Base-by-base conservation (phyloP, 2,888 invertebrate species). In the Ormyrus nitidulus region DNA sequence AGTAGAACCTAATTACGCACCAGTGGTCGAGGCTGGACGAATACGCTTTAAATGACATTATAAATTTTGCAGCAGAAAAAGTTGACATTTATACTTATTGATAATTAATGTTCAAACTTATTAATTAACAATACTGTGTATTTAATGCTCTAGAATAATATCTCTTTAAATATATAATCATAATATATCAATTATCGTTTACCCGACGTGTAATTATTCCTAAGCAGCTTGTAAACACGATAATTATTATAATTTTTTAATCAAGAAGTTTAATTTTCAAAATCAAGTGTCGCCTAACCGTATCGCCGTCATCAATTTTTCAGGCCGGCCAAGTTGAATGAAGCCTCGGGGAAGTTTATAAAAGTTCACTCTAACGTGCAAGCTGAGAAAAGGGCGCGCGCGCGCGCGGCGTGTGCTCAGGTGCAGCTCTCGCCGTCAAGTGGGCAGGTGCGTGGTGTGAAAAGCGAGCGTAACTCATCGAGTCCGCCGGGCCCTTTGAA, bases 391-490 rank as follows among this genome's bases (percentile, higher is more conserved):
- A 59, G 19, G 11, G 46, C 9, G 10, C 54, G 48, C 5, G 34
- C 19, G 51, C 5, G 62, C 34, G 49, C 49, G 10, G 19, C 1
- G 44, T 65, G 49, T 5, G 5, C 13, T 34, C 34, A 34, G 34
- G 34, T 34, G 34, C 48, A 72, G 9, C 9, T 1, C 51, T 51
- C 5, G 5, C 4, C 8, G 34, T 44, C 44, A 44, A 69, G 62
- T 48, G 11, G 56, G 64, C 6, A 13, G 48, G 62, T 56, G 49
- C 62, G 34, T 4, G 62, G 76, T 6, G 56, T 69, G 73, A 78
- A 78, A 78, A 72, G 68, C 54, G 54, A 68, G 66, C 62, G 72
- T 73, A 68, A 78, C 78, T 78, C 73, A 78, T 78, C 68, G 68
- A 78, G 68, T 78, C 73, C 56, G 34, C 64, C 54, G 54, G 11